Percentiles rank a stretch among this genome's conserved stretches.
Conservation (phyloP, 2,797 vertebrate genomes). For the Anniella stebbinsi region DNA sequence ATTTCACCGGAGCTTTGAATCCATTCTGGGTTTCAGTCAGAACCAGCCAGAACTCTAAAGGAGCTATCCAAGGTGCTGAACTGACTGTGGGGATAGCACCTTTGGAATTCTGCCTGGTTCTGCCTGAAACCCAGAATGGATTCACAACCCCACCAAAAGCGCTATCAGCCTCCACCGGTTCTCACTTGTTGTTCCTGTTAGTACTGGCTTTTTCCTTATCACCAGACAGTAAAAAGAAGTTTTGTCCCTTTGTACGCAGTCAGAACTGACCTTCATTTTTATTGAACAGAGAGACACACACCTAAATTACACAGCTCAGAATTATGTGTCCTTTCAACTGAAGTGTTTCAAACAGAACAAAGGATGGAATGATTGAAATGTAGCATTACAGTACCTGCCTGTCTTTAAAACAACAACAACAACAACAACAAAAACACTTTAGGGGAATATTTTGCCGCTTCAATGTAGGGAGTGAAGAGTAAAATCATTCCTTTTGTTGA, state of each 20-base stretch:
- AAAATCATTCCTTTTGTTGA: neutral
- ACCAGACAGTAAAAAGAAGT: neutral
- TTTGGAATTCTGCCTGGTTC: no score
- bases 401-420: no score
- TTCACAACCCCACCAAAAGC: no score
- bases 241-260: neutral
- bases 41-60: no score
- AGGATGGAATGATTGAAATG: constrained; percentile 14
- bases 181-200: no score
- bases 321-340: neutral
- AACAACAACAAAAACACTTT: no score
- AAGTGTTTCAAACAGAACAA: constrained; percentile 32
- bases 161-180: no score
- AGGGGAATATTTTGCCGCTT: neutral
- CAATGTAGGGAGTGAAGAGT: neutral
- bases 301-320: neutral
- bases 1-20: no score
- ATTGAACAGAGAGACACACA: neutral
- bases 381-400: neutral
- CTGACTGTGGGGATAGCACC: no score
- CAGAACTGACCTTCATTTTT: neutral
- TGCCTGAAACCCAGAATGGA: no score
- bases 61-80: no score
- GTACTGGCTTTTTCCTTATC: neutral
- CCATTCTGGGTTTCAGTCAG: no score